Percentiles rank a stretch among this genome's conserved stretches.
These are phyloP conservation scores for Cercocebus atys DNA, from an alignment of 2,113 vertebrate genomes.

Conservation along the genomic window DNA sequence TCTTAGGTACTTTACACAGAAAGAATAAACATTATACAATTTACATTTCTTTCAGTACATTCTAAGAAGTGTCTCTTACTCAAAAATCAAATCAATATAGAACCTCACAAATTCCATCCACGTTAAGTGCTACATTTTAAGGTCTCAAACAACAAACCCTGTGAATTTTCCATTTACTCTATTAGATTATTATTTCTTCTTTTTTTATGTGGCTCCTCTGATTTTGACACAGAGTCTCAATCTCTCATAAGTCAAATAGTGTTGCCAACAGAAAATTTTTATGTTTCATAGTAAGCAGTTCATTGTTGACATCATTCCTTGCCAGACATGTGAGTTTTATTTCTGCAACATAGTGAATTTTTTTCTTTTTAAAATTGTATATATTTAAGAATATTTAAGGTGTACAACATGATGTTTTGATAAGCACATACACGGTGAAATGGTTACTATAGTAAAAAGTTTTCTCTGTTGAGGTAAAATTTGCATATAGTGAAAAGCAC, in stretches of 20 bases:
- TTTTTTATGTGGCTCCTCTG: background rate
- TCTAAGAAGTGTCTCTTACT: background rate
- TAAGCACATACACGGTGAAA: background rate
- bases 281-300: constrained; percentile 40
- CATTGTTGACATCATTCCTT: constrained; percentile 32
- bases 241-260: background rate
- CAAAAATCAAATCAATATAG: background rate
- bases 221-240: background rate
- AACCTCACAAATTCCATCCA: background rate
- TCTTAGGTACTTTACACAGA: background rate
- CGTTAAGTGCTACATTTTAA: background rate
- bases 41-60: background rate
- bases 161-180: background rate
- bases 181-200: background rate
- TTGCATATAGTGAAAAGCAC: background rate
- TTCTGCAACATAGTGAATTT: constrained; percentile 65
- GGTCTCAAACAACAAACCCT: background rate
- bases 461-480: background rate
- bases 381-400: background rate
- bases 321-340: constrained; percentile 74
- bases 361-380: background rate
- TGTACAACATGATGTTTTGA: background rate
- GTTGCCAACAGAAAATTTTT: constrained; percentile 49
- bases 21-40: background rate
- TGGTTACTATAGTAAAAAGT: background rate